Conservation (phyloP, 2,113 vertebrate species). For the Halcyon malimbica region DNA sequence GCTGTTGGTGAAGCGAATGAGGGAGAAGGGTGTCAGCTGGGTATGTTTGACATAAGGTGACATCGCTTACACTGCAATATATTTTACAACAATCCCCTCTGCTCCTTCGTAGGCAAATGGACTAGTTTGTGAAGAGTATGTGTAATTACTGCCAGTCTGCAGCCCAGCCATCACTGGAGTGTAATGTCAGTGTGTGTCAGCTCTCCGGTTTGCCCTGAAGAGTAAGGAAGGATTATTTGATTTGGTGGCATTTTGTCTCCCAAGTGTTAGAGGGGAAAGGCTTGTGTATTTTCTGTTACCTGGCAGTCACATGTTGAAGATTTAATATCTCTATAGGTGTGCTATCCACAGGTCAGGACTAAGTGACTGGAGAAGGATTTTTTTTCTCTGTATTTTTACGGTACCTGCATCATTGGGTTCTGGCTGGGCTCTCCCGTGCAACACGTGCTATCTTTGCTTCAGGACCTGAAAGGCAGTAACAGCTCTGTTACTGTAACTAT, state of each 20-base stretch:
- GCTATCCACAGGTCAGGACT: not conserved
- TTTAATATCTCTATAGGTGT: not conserved
- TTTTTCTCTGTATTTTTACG: not conserved
- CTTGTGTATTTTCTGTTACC: not conserved
- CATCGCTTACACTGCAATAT: not conserved
- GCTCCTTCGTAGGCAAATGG: not conserved
- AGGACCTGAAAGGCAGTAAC: not conserved
- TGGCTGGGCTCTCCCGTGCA: not conserved
- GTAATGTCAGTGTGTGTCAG: not conserved
- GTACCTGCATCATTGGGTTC: not conserved
- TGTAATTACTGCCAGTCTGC: not conserved
- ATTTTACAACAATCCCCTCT: not conserved
- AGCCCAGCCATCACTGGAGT: not conserved
- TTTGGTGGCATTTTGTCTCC: not conserved
- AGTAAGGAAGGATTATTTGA: not conserved
- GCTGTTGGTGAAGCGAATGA: not conserved
- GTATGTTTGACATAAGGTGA: not conserved
- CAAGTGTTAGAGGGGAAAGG: not conserved
- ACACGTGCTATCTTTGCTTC: not conserved
- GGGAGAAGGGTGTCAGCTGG: not conserved
- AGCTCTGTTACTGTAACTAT: not conserved
- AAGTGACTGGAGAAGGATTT: not conserved
- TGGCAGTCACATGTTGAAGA: not conserved
- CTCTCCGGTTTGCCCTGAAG: not conserved
- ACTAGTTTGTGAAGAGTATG: not conserved